Evolutionary conservation across 1,140 invertebrate species (phyloP).

Genomic region (Tetraneura akinire): DNA sequence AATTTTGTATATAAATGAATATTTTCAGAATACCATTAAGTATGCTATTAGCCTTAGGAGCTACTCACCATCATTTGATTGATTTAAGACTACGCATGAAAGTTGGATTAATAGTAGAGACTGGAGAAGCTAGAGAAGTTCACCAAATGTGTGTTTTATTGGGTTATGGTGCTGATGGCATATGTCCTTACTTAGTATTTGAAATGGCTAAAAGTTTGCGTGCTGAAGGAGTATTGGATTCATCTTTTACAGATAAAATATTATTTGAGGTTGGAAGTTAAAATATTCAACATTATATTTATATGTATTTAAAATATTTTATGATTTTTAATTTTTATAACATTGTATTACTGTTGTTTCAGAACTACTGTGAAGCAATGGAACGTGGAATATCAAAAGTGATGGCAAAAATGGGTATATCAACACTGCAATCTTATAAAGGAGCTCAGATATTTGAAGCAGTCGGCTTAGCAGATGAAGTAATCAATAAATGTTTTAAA

Average conservation of each 20-base stretch:
- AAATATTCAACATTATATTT: neutral
- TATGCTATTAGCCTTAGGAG: constrained; percentile 84
- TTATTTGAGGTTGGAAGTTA: constrained; percentile 75
- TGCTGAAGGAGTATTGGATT: constrained; percentile 78
- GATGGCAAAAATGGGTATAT: constrained; percentile 99
- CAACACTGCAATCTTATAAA: constrained; percentile 98
- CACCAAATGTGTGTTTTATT: constrained; percentile 95
- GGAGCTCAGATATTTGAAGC: constrained; percentile 99
- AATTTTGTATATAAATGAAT: constrained; percentile 8
- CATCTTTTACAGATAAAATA: constrained; percentile 75
- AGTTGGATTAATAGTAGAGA: constrained; percentile 90
- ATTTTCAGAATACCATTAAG: constrained; percentile 72
- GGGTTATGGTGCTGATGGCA: constrained; percentile 95
- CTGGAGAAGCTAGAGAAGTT: constrained; percentile 90
- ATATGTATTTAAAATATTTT: neutral
- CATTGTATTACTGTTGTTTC: no score
- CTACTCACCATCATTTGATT: constrained; percentile 94
- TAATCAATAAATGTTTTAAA: constrained; percentile 93
- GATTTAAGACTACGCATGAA: constrained; percentile 95
- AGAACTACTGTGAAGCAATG: constrained; percentile 73
- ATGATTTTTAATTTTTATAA: neutral
- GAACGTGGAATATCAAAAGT: constrained; percentile 84
- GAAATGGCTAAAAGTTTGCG: constrained; percentile 83
- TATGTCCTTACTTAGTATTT: constrained; percentile 96
- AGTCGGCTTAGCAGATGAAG: constrained; percentile 88